Evolutionary conservation across 2,888 invertebrate genomes (phyloP), one percentile per base, ranked within the genome.

Genomic region (Muscina levida): DNA sequence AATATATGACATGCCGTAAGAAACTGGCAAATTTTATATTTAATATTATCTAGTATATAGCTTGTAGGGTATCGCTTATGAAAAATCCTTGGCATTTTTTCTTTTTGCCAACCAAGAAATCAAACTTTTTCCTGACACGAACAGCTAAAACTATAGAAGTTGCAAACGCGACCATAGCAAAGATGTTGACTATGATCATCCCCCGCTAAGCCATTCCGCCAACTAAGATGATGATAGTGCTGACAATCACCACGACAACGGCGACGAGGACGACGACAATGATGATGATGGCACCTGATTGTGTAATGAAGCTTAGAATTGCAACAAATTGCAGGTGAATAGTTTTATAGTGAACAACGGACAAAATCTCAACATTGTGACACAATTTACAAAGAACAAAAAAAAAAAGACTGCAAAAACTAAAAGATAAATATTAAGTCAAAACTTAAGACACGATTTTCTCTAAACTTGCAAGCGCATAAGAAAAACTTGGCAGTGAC

Each of bases 301-400:
- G 82, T 76, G 77, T 83, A 83, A 82, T 82, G 82, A 82, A 82
- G 82, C 82, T 82, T 74, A 74, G 79, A 74, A 83, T 82, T 82
- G 82, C 82, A 80, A 82, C 82, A 83, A 83, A 83, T 83, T 83
- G 79, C 82, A 78, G 77, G 82, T 82, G 82, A 78, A 82, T 82
- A 82, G 81, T 79, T 83, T 79, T 73, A 77, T 72, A 77, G 24
- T 2, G n/a, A 62, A 46, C 11, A 67, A 71, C 56, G 56, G 13
- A 42, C 1, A 26, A 31, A 46, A 42, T 15, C 19, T 48, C 26
- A 8, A 71, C 80, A 74, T 59, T 77, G 77, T 77, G 79, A 76
- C 79, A 76, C 65, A 75, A 72, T 79, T 75, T 70, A 46, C 51
- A 59, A 68, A 13, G 19, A 66, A 13, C 42, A 26, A 15, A 13